These are phyloP conservation scores for Eilema griseolum DNA, from an alignment of 2,888 invertebrate genomes.

Conservation along the genomic window DNA sequence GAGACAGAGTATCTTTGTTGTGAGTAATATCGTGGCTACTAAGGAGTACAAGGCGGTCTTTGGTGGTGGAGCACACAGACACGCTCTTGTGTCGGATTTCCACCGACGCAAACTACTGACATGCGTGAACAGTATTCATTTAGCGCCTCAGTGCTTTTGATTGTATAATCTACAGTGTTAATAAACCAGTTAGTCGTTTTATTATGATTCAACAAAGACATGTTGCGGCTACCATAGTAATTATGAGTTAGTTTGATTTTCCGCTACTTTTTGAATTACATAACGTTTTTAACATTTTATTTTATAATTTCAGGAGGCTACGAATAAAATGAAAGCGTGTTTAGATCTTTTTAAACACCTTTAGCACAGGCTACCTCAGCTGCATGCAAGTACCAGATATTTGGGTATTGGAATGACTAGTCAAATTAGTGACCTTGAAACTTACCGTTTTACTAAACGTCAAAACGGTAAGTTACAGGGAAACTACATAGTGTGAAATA, in stretches of 20 bases:
- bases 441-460: no score
- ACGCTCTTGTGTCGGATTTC: constrained; percentile 46
- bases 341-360: no score
- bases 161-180: constrained; percentile 66
- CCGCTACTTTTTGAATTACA: background rate
- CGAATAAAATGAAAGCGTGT: no score
- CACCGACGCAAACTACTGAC: constrained; percentile 40
- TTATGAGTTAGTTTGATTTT: background rate
- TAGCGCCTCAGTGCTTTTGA: constrained; percentile 68
- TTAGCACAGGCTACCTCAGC: no score
- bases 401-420: no score
- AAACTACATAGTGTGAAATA: no score
- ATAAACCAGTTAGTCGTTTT: constrained; percentile 53
- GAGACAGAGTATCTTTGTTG: constrained; percentile 48
- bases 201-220: constrained; percentile 1
- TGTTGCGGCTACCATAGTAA: background rate
- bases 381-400: no score
- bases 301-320: no score
- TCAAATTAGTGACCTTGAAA: no score
- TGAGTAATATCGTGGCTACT: constrained; percentile 36
- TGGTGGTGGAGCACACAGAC: constrained; percentile 41
- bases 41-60: constrained; percentile 46
- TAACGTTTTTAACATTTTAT: background rate
- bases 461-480: no score
- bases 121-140: constrained; percentile 71